A percentile compares a stretch with the other conserved stretches of the same genome.
Evolutionary conservation across 2,113 vertebrate genomes (phyloP).

Genomic region (Uropsilus gracilis): DNA sequence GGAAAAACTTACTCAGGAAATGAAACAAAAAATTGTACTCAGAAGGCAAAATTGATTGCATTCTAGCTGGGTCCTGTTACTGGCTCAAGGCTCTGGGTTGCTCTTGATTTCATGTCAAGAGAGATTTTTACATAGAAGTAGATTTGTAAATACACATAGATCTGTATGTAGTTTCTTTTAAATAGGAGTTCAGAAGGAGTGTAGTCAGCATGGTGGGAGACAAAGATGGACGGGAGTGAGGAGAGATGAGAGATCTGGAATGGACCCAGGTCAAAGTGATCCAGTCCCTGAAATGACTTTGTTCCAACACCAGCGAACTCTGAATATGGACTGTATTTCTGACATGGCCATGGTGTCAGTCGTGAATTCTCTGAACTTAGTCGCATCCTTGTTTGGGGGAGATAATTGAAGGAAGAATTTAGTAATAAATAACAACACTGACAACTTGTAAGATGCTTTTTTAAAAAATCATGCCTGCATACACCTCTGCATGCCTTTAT

Average conservation of each 20-base stretch:
- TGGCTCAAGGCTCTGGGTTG: background rate
- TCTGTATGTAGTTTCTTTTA: too few relatives aligned
- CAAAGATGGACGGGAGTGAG: background rate
- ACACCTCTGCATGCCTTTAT: background rate
- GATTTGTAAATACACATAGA: too few relatives aligned
- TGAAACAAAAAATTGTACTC: too few relatives aligned
- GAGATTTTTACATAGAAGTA: too few relatives aligned
- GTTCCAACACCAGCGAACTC: background rate
- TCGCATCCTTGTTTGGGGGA: background rate
- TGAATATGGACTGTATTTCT: background rate
- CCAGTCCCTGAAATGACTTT: background rate
- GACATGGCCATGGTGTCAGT: background rate
- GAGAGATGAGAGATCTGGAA: background rate
- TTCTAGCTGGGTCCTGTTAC: background rate
- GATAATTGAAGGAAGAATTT: background rate
- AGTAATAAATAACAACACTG: background rate
- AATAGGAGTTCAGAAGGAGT: background rate
- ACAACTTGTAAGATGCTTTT: conserved; percentile 2
- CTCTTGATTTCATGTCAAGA: too few relatives aligned
- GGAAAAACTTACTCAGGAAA: too few relatives aligned
- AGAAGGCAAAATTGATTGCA: background rate
- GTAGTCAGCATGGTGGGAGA: background rate
- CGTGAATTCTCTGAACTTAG: background rate
- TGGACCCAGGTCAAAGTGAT: background rate
- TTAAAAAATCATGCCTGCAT: background rate